Evolutionary conservation across 2,888 invertebrate species (phyloP).

Genomic region (Drosophila mulleri): DNA sequence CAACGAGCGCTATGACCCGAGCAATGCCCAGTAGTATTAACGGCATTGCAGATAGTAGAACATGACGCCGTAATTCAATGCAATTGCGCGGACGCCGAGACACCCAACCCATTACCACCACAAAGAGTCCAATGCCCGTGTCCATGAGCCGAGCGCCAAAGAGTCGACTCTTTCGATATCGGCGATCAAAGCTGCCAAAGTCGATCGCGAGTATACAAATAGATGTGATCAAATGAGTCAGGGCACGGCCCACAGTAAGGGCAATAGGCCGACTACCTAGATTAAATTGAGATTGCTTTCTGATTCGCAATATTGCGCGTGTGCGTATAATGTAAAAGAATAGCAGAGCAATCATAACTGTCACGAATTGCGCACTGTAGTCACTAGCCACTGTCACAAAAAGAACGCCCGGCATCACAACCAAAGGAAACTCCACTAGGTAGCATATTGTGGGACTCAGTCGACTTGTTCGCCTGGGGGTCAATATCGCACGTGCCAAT

Average conservation of each 20-base stretch:
- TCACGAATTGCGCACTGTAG: constrained; percentile 69
- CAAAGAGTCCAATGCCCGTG: constrained; percentile 95
- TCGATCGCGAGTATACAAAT: constrained; percentile 97
- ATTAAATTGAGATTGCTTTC: constrained; percentile 51
- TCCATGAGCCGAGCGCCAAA: constrained; percentile 98
- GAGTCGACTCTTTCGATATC: constrained; percentile 94
- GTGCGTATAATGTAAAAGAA: constrained; percentile 39
- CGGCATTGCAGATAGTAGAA: constrained; percentile 82
- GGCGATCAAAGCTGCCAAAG: constrained; percentile 93
- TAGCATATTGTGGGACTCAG: constrained; percentile 68
- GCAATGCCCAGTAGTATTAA: constrained; percentile 88
- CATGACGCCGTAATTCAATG: constrained; percentile 63
- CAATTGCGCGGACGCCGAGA: constrained; percentile 86
- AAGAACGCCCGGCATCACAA: constrained; percentile 87
- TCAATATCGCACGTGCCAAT: constrained; percentile 62
- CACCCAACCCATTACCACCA: constrained; percentile 93
- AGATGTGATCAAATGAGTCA: constrained; percentile 90
- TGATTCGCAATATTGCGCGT: constrained; percentile 39
- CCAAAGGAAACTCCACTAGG: constrained; percentile 86
- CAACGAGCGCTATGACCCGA: constrained; percentile 87
- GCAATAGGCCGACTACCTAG: constrained; percentile 83
- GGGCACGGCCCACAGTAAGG: constrained; percentile 89
- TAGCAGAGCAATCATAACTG: constrained; percentile 25
- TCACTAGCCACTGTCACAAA: constrained; percentile 87
- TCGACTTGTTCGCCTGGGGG: constrained; percentile 28